phyloP scores from a whole-genome alignment of 2,113 vertebrate genomes.

The Lynx canadensis region DNA sequence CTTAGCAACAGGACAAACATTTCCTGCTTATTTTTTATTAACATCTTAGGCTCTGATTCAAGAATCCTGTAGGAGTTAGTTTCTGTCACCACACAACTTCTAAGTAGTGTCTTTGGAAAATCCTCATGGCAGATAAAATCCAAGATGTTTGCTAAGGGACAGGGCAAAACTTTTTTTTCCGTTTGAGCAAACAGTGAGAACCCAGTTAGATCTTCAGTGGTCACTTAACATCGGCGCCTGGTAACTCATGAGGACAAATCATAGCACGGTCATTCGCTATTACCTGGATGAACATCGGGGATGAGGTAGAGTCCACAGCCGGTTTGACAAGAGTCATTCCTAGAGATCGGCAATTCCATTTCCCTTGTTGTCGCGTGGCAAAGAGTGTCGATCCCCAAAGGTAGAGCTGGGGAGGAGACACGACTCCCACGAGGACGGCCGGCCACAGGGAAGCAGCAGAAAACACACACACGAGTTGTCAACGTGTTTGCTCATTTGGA shows the following conservation, averaged over 20 bases:
- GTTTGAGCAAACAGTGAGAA: background rate
- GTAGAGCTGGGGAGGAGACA: rapidly evolving
- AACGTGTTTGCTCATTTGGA: background rate
- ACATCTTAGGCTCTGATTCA: background rate
- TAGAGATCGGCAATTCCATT: background rate
- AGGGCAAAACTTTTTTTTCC: background rate
- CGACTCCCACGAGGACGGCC: rapidly evolving
- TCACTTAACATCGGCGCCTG: background rate
- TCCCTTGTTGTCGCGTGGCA: background rate
- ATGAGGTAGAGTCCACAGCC: background rate
- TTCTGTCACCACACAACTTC: background rate
- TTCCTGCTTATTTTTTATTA: background rate
- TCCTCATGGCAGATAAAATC: background rate
- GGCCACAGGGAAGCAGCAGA: rapidly evolving
- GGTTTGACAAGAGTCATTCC: background rate
- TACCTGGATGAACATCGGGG: background rate
- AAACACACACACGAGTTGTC: rapidly evolving
- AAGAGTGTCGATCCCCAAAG: too few species aligned
- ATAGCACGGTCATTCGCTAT: background rate
- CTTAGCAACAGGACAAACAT: background rate
- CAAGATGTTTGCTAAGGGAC: background rate
- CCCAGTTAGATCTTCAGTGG: background rate
- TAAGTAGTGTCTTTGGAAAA: background rate
- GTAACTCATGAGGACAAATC: too few species aligned
- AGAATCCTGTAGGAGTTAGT: background rate